phyloP scores from a whole-genome alignment of 1,140 invertebrate species.

The Chironomus striatipennis region DNA sequence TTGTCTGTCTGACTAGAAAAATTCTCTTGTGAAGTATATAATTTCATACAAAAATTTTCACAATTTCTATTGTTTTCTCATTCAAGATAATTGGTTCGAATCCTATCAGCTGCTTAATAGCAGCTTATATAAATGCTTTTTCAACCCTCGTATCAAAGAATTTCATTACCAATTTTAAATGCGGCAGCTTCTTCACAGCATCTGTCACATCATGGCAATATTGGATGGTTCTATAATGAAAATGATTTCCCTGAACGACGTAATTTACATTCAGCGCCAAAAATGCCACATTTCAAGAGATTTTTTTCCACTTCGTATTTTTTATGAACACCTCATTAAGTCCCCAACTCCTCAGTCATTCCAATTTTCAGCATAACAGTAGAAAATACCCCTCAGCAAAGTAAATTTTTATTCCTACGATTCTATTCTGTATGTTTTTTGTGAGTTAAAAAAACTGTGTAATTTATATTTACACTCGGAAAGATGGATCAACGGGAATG shows the following conservation, averaged over 20 bases:
- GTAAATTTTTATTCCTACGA: not conserved
- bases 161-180: too few relatives aligned
- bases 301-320: slow-evolving; percentile 17
- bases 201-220: too few relatives aligned
- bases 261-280: slow-evolving; percentile 6
- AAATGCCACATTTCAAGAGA: not conserved
- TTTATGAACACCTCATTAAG: slow-evolving; percentile 20
- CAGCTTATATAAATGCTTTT: too few relatives aligned
- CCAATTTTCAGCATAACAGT: not conserved
- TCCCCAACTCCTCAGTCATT: not conserved
- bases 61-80: too few relatives aligned
- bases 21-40: too few relatives aligned
- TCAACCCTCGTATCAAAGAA: too few relatives aligned
- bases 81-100: too few relatives aligned
- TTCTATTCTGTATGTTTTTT: not conserved
- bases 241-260: not conserved
- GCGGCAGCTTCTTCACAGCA: too few relatives aligned
- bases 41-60: too few relatives aligned
- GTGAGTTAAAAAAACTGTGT: not conserved
- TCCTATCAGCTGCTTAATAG: too few relatives aligned
- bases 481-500: slow-evolving; percentile 7
- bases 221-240: not conserved
- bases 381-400: slow-evolving; percentile 11
- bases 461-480: slow-evolving; percentile 10
- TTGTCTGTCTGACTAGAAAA: too few relatives aligned